These are phyloP conservation scores for Branchipolynoe longqiensis DNA, from an alignment of 2,888 invertebrate genomes.

Conservation along the genomic window DNA sequence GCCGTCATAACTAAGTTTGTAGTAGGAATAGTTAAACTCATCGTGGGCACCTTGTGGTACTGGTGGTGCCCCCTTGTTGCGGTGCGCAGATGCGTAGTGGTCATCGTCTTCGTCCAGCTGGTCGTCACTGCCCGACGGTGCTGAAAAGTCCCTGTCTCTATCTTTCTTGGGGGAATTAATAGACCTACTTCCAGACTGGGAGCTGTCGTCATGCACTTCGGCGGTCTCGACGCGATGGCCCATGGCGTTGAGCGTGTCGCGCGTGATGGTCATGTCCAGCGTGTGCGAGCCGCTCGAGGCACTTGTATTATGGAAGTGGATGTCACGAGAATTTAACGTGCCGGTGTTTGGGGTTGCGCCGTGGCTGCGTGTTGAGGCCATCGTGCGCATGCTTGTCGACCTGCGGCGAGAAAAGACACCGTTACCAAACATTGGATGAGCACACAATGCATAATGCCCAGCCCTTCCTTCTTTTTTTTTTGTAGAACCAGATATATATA, in stretches of 20 bases:
- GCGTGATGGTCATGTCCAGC: constrained; percentile 69
- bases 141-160: constrained; percentile 62
- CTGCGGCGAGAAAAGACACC: constrained; percentile 67
- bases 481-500: no score
- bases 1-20: constrained; percentile 64
- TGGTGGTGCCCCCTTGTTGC: not conserved
- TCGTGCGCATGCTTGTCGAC: constrained; percentile 79
- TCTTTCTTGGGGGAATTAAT: constrained; percentile 77
- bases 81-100: constrained; percentile 60
- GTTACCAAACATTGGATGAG: not conserved
- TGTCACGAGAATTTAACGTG: constrained; percentile 76
- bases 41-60: constrained; percentile 62
- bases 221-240: constrained; percentile 72
- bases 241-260: constrained; percentile 51
- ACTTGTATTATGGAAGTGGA: constrained; percentile 73
- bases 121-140: constrained; percentile 55
- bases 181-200: constrained; percentile 77
- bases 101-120: constrained; percentile 57
- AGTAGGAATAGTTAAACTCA: constrained; percentile 69
- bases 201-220: constrained; percentile 78
- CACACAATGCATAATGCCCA: not conserved
- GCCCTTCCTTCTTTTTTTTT: not conserved
- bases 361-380: constrained; percentile 78
- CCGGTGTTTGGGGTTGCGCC: constrained; percentile 80
- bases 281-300: constrained; percentile 80